phyloP scores from a whole-genome alignment of 2,888 invertebrate genomes.

The Caenorhabditis sp. region DNA sequence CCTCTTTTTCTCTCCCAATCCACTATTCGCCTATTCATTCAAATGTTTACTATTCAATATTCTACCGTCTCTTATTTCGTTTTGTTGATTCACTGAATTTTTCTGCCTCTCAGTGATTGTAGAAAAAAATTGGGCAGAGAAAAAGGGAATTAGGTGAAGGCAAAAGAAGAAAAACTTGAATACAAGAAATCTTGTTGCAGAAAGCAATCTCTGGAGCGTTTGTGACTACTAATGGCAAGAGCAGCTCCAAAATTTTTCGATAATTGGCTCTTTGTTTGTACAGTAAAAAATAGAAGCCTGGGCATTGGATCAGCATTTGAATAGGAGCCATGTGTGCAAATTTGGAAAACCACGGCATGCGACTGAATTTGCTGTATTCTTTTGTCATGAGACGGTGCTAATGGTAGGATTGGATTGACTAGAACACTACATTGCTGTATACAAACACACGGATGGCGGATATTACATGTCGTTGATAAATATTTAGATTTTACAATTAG shows the following conservation, averaged over 20 bases:
- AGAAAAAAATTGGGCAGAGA: slow-evolving; percentile 9
- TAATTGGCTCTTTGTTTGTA: slow-evolving; percentile 48
- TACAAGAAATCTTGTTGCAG: neutral
- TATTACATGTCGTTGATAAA: slow-evolving; percentile 41
- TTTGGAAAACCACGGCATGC: slow-evolving; percentile 15
- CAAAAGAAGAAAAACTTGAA: neutral
- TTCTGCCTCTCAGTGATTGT: slow-evolving; percentile 54
- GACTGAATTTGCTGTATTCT: slow-evolving; percentile 39
- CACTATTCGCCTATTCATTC: slow-evolving; percentile 57
- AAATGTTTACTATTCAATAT: slow-evolving; percentile 67
- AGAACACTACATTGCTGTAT: slow-evolving; percentile 43
- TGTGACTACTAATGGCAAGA: slow-evolving; percentile 8
- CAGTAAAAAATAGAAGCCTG: slow-evolving; percentile 43
- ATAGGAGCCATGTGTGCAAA: slow-evolving; percentile 63
- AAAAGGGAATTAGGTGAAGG: neutral
- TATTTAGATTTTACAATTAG: slow-evolving; percentile 37
- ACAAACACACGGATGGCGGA: slow-evolving; percentile 47
- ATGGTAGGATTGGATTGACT: slow-evolving; percentile 21
- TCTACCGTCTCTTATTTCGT: slow-evolving; percentile 65
- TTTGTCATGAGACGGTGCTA: slow-evolving; percentile 33
- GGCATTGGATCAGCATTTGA: slow-evolving; percentile 37
- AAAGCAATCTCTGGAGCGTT: neutral
- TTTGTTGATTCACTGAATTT: slow-evolving; percentile 65
- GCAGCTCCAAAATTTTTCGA: slow-evolving; percentile 28
- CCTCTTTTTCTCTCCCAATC: slow-evolving; percentile 52